phyloP scores from a whole-genome alignment of 2,797 vertebrate genomes.

The Chiroxiphia lanceolata region DNA sequence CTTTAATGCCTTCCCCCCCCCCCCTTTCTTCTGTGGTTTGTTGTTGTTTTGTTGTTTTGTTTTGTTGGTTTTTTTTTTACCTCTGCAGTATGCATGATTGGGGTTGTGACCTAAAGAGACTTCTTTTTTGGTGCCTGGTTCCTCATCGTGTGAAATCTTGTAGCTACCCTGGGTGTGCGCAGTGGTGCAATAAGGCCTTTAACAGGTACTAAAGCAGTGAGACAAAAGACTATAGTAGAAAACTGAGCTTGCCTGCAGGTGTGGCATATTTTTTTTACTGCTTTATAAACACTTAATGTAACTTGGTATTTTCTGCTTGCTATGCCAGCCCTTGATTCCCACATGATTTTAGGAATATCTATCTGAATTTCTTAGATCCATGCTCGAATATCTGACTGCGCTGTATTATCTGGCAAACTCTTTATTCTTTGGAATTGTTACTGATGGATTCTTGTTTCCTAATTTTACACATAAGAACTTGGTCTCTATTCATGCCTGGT shows the following conservation, averaged over 20 bases:
- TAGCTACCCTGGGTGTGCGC: fast-evolving
- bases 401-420: background rate
- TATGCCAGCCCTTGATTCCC: background rate
- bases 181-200: fast-evolving
- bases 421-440: background rate
- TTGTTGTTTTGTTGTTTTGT: fast-evolving
- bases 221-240: background rate
- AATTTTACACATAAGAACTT: background rate
- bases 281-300: background rate
- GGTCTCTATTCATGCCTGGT: background rate
- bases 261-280: background rate
- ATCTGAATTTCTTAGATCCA: fast-evolving
- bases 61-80: too few species aligned
- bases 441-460: background rate
- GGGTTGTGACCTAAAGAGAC: background rate
- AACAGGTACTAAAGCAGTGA: fast-evolving
- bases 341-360: background rate
- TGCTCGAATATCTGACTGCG: fast-evolving
- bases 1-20: fast-evolving
- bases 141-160: fast-evolving
- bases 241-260: background rate
- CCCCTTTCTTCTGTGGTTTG: background rate
- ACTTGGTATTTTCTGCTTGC: fast-evolving
- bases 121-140: background rate
- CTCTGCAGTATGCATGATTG: background rate